Conservation (phyloP, 2,888 invertebrate species). For the Leptopilina drosophilae region DNA sequence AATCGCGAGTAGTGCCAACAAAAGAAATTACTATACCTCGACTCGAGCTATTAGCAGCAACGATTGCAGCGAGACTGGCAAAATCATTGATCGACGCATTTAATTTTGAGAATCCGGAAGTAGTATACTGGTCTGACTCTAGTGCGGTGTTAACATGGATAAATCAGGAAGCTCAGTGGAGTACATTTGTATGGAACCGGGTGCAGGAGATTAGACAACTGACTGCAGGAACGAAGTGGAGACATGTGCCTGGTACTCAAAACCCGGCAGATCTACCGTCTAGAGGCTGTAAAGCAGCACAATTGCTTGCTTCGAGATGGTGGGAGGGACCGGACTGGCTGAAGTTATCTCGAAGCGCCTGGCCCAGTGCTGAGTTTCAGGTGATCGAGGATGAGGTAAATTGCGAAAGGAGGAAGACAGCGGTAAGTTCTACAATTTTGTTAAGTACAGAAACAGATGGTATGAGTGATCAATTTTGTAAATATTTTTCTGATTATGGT, state of each 20-base stretch:
- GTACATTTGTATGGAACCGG: conserved; percentile 62
- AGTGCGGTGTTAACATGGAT: conserved; percentile 63
- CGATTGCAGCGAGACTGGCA: conserved; percentile 59
- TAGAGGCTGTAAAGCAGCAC: conserved; percentile 61
- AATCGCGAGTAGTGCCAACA: conserved; percentile 62
- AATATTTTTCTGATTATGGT: neutral
- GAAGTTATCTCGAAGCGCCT: conserved; percentile 47
- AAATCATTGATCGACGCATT: conserved; percentile 43
- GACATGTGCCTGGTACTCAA: conserved; percentile 62
- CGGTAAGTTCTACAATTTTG: conserved; percentile 41
- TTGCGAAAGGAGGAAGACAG: conserved; percentile 50
- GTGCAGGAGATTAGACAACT: conserved; percentile 62
- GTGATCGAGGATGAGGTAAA: conserved; percentile 46
- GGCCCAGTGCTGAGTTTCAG: conserved; percentile 51
- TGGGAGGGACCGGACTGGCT: conserved; percentile 68
- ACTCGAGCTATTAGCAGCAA: conserved; percentile 66
- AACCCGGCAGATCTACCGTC: conserved; percentile 69
- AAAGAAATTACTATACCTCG: conserved; percentile 64
- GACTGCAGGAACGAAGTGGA: conserved; percentile 55
- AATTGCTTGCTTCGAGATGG: conserved; percentile 63
- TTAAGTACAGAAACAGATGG: conserved; percentile 14
- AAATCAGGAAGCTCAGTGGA: conserved; percentile 57
- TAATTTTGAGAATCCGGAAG: conserved; percentile 46
- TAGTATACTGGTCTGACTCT: conserved; percentile 63
- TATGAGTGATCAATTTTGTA: neutral